These are phyloP conservation scores for Dinomys branickii DNA, from an alignment of 2,113 vertebrate species.

Conservation along the genomic window DNA sequence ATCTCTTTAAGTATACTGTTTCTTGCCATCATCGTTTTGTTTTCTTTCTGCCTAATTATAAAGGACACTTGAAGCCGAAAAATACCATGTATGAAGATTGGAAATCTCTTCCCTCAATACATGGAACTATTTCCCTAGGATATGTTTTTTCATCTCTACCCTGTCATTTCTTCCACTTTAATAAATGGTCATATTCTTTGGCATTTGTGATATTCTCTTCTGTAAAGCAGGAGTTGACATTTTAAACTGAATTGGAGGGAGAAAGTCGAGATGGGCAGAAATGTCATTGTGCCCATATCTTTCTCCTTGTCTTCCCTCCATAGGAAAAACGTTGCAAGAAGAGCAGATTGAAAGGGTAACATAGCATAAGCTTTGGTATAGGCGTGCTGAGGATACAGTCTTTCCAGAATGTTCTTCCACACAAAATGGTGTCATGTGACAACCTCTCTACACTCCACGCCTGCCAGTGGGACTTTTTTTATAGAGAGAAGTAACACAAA, in stretches of 20 bases:
- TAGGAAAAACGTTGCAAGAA: constrained; percentile 62
- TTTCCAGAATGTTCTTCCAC: constrained; percentile 25
- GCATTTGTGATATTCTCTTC: constrained; percentile 37
- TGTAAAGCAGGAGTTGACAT: constrained; percentile 72
- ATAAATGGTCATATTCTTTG: constrained; percentile 37
- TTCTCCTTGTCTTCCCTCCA: constrained; percentile 50
- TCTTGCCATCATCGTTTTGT: not conserved
- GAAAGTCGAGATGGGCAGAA: constrained; percentile 70
- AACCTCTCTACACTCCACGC: not conserved
- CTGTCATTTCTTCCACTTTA: constrained; percentile 21
- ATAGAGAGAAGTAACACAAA: constrained; percentile 69
- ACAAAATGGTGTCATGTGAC: constrained; percentile 35
- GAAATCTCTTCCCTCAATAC: not conserved
- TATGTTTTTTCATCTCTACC: not conserved
- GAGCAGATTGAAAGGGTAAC: constrained; percentile 64
- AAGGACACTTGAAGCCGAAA: not conserved
- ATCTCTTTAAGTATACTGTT: not conserved
- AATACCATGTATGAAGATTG: not conserved
- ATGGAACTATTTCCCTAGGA: not conserved
- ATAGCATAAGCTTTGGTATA: constrained; percentile 37
- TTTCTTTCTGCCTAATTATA: not conserved
- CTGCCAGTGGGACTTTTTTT: constrained; percentile 59
- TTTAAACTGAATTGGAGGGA: constrained; percentile 65
- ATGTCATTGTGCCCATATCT: constrained; percentile 68
- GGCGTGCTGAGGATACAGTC: not conserved